phyloP scores from a whole-genome alignment of 2,797 vertebrate genomes.

The Pseudocheirus occidentalis region DNA sequence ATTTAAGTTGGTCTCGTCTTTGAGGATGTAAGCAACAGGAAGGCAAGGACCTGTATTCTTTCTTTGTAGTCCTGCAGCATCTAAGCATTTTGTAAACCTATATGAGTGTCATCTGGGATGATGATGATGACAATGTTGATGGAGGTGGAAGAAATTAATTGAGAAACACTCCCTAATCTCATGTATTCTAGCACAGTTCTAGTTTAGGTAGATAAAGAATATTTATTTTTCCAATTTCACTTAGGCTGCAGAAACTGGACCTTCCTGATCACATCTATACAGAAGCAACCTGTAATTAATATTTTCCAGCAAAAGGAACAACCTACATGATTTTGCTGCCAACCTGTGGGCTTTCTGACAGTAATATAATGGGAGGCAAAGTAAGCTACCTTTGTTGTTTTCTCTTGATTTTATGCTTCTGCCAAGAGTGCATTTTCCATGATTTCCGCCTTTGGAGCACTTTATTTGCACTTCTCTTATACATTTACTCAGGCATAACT shows the following conservation, averaged over 20 bases:
- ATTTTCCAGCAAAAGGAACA: neutral
- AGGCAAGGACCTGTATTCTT: neutral
- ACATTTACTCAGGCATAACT: neutral
- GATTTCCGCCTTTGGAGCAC: neutral
- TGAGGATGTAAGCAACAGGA: conserved; percentile 3
- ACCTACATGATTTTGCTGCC: neutral
- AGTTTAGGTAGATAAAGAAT: neutral
- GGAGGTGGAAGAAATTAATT: neutral
- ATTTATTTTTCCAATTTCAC: neutral
- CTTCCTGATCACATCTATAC: neutral
- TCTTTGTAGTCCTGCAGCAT: neutral
- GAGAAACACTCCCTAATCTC: neutral
- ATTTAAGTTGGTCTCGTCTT: conserved; percentile 23
- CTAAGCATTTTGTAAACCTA: neutral
- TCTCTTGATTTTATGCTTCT: conserved; percentile 28
- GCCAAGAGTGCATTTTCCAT: conserved; percentile 11
- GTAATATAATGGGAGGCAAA: neutral
- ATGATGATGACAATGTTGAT: no score
- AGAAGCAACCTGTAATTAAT: neutral
- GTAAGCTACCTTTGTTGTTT: neutral
- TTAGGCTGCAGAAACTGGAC: neutral
- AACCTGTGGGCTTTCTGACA: neutral
- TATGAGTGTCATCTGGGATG: neutral
- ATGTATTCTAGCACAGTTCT: neutral
- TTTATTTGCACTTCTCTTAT: neutral